Percentiles rank a stretch among this genome's conserved stretches.
These are phyloP conservation scores for Lateolabrax maculatus DNA, from an alignment of 2,797 vertebrate genomes.

Conservation along the genomic window DNA sequence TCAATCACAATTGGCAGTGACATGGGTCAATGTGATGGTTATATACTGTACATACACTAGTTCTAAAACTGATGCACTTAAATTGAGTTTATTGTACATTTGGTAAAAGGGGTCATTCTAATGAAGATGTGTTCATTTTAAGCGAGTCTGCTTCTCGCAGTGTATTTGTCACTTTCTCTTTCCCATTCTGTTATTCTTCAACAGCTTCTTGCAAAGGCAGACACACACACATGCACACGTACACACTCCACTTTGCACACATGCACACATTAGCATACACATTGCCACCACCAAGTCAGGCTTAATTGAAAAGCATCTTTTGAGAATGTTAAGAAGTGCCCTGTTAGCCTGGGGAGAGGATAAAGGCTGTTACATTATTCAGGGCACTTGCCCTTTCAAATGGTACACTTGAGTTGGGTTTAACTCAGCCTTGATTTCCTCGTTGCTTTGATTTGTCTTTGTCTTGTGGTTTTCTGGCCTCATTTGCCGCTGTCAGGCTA, in stretches of 20 bases:
- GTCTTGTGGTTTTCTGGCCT: slow-evolving; percentile 19
- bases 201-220: slow-evolving; percentile 2
- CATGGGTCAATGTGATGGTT: too few species aligned
- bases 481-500: background rate
- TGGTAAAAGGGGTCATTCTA: too few species aligned
- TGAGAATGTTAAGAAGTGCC: slow-evolving; percentile 54
- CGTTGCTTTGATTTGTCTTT: slow-evolving; percentile 36
- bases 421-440: slow-evolving; percentile 34
- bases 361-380: slow-evolving; percentile 65
- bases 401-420: slow-evolving; percentile 43
- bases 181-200: slow-evolving; percentile 13
- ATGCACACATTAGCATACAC: slow-evolving; percentile 45
- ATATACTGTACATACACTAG: background rate
- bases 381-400: slow-evolving; percentile 61
- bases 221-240: slow-evolving; percentile 11
- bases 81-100: too few species aligned
- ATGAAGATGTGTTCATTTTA: slow-evolving; percentile 26
- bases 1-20: background rate
- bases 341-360: slow-evolving; percentile 56
- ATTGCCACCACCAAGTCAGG: slow-evolving; percentile 44
- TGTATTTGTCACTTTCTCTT: slow-evolving; percentile 10
- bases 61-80: background rate
- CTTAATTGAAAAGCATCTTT: slow-evolving; percentile 76
- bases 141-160: background rate
- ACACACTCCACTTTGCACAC: slow-evolving; percentile 11